Percentiles rank a stretch among this genome's conserved stretches.
Evolutionary conservation across 2,113 vertebrate species (phyloP).

Genomic region (Periophthalmus modestus): DNA sequence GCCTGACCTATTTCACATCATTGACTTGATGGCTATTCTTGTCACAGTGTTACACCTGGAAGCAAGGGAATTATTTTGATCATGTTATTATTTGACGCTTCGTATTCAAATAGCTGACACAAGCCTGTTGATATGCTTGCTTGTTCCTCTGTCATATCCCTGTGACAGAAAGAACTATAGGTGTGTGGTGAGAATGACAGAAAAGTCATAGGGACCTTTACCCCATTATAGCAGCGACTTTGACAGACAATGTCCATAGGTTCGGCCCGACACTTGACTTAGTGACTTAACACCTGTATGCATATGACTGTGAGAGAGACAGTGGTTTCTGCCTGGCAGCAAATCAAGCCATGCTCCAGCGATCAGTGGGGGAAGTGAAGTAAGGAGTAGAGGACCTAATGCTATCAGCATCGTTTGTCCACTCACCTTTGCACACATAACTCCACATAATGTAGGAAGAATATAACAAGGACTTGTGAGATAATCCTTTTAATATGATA

Average conservation of each 20-base stretch:
- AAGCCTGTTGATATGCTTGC: not conserved
- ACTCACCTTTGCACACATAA: slow-evolving; percentile 31
- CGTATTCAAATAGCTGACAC: not conserved
- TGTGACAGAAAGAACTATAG: not conserved
- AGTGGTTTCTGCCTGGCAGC: slow-evolving; percentile 46
- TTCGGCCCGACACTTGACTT: slow-evolving; percentile 42
- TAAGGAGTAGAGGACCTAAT: slow-evolving; percentile 27
- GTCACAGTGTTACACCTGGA: not conserved
- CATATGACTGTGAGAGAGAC: slow-evolving; percentile 11
- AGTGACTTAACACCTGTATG: slow-evolving; percentile 40
- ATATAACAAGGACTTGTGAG: slow-evolving; percentile 12
- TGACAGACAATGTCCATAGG: slow-evolving; percentile 18
- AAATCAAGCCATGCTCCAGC: slow-evolving; percentile 47
- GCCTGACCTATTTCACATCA: not conserved
- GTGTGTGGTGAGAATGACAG: not conserved
- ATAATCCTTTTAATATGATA: not conserved
- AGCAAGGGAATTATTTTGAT: not conserved
- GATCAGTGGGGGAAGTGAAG: slow-evolving; percentile 33
- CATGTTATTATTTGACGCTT: not conserved
- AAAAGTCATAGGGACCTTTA: not conserved
- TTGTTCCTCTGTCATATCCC: not conserved
- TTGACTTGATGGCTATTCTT: not conserved
- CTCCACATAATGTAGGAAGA: not conserved
- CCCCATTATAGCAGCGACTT: not conserved
- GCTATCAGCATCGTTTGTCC: slow-evolving; percentile 36